Conservation (phyloP, 2,113 vertebrate genomes). For the Platichthys stellatus region DNA sequence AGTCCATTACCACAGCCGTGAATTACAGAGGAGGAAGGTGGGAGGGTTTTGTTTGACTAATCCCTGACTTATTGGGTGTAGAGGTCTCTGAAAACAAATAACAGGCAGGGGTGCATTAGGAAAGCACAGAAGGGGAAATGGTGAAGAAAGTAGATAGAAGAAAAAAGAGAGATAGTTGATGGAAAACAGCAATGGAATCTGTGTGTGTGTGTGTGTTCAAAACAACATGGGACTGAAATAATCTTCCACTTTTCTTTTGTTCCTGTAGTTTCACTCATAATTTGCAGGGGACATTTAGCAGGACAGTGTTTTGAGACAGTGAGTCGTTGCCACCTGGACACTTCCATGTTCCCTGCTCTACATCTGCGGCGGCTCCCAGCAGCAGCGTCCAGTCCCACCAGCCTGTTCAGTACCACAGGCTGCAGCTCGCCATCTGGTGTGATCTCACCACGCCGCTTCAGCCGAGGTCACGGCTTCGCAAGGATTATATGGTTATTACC, state of each 20-base stretch:
- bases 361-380: not conserved
- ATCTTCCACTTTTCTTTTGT: no score
- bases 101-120: not conserved
- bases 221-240: no score
- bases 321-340: no score
- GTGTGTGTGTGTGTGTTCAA: no score
- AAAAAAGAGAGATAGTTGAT: no score
- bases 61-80: constrained; percentile 40
- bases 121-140: not conserved
- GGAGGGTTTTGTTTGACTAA: constrained; percentile 50
- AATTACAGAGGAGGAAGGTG: not conserved
- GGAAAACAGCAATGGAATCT: no score
- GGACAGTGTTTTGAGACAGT: no score
- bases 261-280: no score
- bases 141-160: no score
- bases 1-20: constrained; percentile 27
- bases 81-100: constrained; percentile 45
- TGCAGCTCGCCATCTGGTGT: not conserved
- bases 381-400: not conserved
- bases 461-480: not conserved
- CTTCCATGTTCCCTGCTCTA: not conserved
- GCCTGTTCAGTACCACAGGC: not conserved
- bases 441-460: not conserved
- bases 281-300: no score
- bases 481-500: not conserved